These are phyloP conservation scores for Oscheius sp. DNA, from an alignment of 2,888 invertebrate species.

Conservation along the genomic window DNA sequence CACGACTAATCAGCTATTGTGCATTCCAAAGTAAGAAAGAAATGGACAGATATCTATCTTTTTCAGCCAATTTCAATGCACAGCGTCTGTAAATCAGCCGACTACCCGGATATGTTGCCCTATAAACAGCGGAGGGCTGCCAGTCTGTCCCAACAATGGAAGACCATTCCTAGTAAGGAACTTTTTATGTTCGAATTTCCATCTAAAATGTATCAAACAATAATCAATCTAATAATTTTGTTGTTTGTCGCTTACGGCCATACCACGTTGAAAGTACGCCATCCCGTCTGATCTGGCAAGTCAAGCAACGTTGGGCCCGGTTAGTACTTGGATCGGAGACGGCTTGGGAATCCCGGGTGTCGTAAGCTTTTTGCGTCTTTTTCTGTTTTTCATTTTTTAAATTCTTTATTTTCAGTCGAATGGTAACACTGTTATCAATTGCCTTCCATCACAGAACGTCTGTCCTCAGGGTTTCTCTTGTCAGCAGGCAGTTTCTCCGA, in stretches of 20 bases:
- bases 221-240: too few relatives aligned
- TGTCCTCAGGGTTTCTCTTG: constrained; percentile 55
- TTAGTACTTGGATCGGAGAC: too few relatives aligned
- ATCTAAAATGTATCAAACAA: too few relatives aligned
- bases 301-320: too few relatives aligned
- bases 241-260: too few relatives aligned
- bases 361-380: too few relatives aligned
- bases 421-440: constrained; percentile 39
- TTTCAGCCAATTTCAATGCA: constrained; percentile 34
- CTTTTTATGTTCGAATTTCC: too few relatives aligned
- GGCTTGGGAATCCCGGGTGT: too few relatives aligned
- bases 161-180: not conserved
- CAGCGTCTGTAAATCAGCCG: constrained; percentile 42
- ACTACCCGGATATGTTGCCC: constrained; percentile 56
- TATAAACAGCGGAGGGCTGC: too few relatives aligned
- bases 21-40: not conserved
- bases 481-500: constrained; percentile 37
- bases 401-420: not conserved
- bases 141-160: constrained; percentile 46
- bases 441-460: constrained; percentile 38
- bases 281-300: too few relatives aligned
- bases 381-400: not conserved
- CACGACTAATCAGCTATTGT: too few relatives aligned
- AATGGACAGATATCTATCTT: not conserved
- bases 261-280: too few relatives aligned